Evolutionary conservation across 2,113 vertebrate genomes (phyloP).

Genomic region (Lamprotornis superbus): DNA sequence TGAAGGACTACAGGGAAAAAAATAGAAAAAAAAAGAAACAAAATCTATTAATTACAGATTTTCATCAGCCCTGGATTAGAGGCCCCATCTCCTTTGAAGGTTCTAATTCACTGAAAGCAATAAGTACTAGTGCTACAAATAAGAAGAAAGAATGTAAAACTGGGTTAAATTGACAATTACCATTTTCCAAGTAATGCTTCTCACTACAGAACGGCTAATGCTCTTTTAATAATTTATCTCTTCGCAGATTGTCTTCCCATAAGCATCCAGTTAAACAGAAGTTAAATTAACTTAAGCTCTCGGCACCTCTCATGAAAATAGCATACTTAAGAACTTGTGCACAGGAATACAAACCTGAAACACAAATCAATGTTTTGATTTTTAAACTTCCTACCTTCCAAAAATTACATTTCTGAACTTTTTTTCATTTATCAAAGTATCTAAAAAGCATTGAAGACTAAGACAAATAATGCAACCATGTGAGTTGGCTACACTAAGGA

Average conservation of each 20-base stretch:
- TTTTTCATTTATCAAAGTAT: neutral
- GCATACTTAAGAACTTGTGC: neutral
- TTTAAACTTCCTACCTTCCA: neutral
- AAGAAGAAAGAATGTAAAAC: constrained; percentile 46
- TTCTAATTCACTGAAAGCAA: constrained; percentile 44
- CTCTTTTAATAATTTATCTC: constrained; percentile 8
- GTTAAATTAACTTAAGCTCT: neutral
- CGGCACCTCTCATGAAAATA: neutral
- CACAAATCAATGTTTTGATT: neutral
- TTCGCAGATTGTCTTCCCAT: neutral
- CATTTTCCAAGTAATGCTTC: neutral
- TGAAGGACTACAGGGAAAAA: neutral
- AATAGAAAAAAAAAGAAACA: neutral
- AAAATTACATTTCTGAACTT: neutral
- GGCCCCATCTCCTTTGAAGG: constrained; percentile 47
- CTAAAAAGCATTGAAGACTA: neutral
- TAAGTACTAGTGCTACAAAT: constrained; percentile 12
- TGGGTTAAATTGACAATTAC: constrained; percentile 57
- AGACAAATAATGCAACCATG: neutral
- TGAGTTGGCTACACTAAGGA: neutral
- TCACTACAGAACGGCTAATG: neutral
- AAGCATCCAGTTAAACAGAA: neutral
- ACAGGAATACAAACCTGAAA: neutral
- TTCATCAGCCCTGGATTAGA: constrained; percentile 46
- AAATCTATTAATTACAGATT: constrained; percentile 62